These are phyloP conservation scores for Chamaea fasciata DNA, from an alignment of 2,113 vertebrate species.

Conservation along the genomic window DNA sequence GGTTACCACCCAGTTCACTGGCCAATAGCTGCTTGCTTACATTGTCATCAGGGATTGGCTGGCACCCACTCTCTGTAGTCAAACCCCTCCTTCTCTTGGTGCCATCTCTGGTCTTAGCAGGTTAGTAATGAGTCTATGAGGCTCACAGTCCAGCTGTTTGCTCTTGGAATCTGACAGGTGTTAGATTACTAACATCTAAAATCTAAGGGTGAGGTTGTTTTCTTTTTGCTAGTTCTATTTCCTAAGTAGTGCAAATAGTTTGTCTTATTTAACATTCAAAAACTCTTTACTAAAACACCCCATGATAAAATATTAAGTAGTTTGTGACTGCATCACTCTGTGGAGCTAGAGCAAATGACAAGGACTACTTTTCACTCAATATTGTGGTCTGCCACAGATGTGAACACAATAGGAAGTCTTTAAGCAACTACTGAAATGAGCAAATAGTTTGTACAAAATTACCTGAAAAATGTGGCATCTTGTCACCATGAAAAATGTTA, in stretches of 20 bases:
- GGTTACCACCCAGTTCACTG: background rate
- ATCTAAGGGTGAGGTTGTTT: background rate
- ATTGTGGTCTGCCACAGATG: background rate
- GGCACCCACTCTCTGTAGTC: background rate
- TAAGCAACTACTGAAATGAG: background rate
- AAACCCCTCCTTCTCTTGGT: background rate
- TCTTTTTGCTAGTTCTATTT: background rate
- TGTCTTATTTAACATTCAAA: background rate
- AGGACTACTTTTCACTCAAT: background rate
- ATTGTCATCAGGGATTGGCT: background rate
- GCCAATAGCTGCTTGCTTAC: background rate
- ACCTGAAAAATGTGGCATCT: background rate
- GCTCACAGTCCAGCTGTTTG: background rate
- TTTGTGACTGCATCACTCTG: background rate
- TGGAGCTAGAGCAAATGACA: background rate
- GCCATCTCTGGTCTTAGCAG: background rate
- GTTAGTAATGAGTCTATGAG: no score
- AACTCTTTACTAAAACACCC: background rate
- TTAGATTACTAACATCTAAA: background rate
- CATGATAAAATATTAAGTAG: background rate
- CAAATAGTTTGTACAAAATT: background rate
- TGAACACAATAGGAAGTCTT: background rate
- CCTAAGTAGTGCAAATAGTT: background rate
- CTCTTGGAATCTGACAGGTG: background rate
- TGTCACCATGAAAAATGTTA: background rate